Evolutionary conservation across 2,888 invertebrate genomes (phyloP), one percentile per base, ranked within the genome.

Genomic region (Drosophila acutilabella): DNA sequence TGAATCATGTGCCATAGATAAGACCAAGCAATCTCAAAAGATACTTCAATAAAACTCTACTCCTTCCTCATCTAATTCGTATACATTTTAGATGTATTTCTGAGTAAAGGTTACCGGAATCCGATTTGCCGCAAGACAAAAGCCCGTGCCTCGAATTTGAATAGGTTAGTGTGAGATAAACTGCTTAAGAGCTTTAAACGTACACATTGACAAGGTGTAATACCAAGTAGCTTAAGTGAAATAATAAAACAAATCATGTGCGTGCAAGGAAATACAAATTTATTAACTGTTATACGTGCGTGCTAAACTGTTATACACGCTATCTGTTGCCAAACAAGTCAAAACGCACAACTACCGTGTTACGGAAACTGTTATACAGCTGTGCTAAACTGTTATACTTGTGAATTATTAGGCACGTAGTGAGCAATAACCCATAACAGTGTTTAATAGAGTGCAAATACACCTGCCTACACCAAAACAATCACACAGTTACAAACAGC

Each of bases 1-100:
- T 44, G 33, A 60, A 36, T 62, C 47, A 59, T 26, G 26, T 23
- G 20, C 44, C 38, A 23, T 40, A 44, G 58, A 78, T 78, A 74
- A 78, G 64, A 44, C 56, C 36, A 13, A 44, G 64, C 13, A 8
- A 58, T 47, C 13, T 50, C 6, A 38, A 8, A 16, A 41, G 48
- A 42, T 62, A 42, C 13, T 42, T 42, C 2, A 20, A 47, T 20
- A 45, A 47, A 36, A 45, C 16, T 40, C 5, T 8, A 40, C n/a
- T 18, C 6, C 23, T 26, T 38, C 18, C 3, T 3, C 18, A 18
- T 18, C 18, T 18, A 4, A 3, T 11, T 7, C 42, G 54, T n/a
- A 52, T 23, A 13, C 13, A 44, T 60, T 18, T 14, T 14, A 13
- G 14, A n/a, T 33, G 20, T 18, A 30, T 18, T 1, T 33, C 30